Evolutionary conservation across 2,797 vertebrate species (phyloP), one percentile per base, ranked within the genome.

Genomic region (Danio choprae): DNA sequence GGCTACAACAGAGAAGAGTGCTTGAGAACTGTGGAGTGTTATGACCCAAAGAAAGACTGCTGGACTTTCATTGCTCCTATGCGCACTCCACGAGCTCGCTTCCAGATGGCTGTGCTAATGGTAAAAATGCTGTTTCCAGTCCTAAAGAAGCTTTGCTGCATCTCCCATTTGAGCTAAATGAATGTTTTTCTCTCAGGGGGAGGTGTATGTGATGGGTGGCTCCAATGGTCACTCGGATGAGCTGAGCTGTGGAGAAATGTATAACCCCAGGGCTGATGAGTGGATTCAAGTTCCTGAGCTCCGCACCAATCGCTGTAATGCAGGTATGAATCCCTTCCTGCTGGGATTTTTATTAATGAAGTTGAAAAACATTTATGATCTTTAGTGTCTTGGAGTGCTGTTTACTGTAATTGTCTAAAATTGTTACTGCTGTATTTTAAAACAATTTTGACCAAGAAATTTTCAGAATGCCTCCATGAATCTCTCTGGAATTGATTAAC

Each of bases 1-100:
- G 98, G 98, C 4, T 99, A 99, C 87, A 99, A 99, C 91, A 91
- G 98, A 89, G 97, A 99, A 83, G 98, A 99, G 86, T 99, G 98
- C 88, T 90, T 99, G 87, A 95, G 98, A 87, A 99, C 98, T 0
- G 98, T 99, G 80, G 98, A 99, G 86, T 96, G 97, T 89, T 99
- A 98, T 0, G 92, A 99, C 87, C 96, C 96, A 1, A 92, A 89
- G 7, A 95, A 93, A 72, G 96, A 98, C 89, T 83, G 90, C 15
- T 99, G 98, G 98, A 96, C 94, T 9, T 99, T 99, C 88, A 91
- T 98, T 0, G 95, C 97, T 1, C 97, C 98, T 0, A 99, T 99
- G 97, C 94, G 96, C 84, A 98, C 96, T 16, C 96, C 97, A 0
- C 93, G 98, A 88, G 98, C 98, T 76, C 95, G 98, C 43, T 99